A percentile compares a stretch with the other conserved stretches of the same genome.
These are phyloP conservation scores for Gambelia wislizenii DNA, from an alignment of 2,797 vertebrate species.

Conservation along the genomic window DNA sequence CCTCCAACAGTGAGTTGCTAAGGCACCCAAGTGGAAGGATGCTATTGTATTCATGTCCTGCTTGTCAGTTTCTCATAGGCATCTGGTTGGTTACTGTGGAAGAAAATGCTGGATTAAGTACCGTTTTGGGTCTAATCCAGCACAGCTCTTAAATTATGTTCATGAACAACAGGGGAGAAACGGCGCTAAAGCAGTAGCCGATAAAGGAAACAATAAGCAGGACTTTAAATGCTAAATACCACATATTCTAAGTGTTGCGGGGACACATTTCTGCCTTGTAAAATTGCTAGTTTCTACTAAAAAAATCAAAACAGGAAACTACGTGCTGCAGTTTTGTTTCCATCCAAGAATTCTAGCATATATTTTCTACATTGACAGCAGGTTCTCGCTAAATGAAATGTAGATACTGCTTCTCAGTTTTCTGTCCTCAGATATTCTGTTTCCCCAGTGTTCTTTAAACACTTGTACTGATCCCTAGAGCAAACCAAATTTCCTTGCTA, in stretches of 20 bases:
- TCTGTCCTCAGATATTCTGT: neutral
- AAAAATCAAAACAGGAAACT: neutral
- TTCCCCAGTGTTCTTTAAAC: conserved; percentile 11
- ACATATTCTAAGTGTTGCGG: neutral
- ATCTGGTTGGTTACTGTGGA: too few relatives aligned
- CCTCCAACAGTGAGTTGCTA: too few relatives aligned
- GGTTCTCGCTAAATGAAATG: neutral
- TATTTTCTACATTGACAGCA: neutral
- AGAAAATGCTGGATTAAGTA: too few relatives aligned
- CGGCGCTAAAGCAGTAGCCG: neutral
- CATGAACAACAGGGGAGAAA: too few relatives aligned
- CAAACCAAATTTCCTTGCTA: neutral
- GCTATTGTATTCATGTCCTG: too few relatives aligned
- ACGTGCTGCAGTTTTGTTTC: neutral
- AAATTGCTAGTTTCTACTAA: neutral
- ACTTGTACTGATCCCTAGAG: neutral
- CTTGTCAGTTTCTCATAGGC: too few relatives aligned
- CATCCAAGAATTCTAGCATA: neutral
- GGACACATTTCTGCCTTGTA: neutral
- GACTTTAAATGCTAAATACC: neutral
- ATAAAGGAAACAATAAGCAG: neutral
- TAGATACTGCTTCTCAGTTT: neutral
- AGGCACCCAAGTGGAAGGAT: too few relatives aligned
- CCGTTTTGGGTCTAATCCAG: too few relatives aligned
- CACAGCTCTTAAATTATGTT: too few relatives aligned